Base-by-base conservation (phyloP, 2,888 invertebrate species). In the Drosophila engyochracea region DNA sequence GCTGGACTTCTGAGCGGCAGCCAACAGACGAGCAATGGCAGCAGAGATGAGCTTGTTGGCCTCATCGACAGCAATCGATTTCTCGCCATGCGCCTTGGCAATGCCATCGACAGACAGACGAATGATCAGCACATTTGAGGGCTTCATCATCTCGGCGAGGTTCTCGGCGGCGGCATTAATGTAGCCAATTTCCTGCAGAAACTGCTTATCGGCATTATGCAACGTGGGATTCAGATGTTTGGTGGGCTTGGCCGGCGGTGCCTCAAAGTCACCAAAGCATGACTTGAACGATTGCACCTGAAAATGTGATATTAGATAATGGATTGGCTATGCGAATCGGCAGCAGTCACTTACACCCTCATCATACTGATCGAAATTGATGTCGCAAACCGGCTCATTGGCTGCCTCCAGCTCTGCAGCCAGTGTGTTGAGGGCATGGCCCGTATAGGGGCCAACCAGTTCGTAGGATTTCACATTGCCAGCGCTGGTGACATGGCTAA, bases 351-450 rank as follows among this genome's bases (percentile, higher is more conserved):
- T 94, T 94, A 97, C 96, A 92, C 95, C 95, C 83, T 95, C 94
- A 49, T 95, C 93, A 70, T 95, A 95, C 81, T 96, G 95, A 0
- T 94, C 94, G 22, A 97, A 93, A 76, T 95, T 95, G 72, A 97
- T 94, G 83, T 96, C 95, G 49, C 96, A 94, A 35, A 96, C 93
- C 62, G 95, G 95, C 79, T 95, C 95, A 70, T 94, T 94, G 58
- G 94, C 94, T 75, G 95, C 94, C 12, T 95, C 95, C 85, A 95
- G 95, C 52, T 96, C 89, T 25, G 94, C 94, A 63, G 94, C 93
- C 93, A 94, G 96, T 1, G 95, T 95, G 58, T 95, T 95, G 4
- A 93, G 70, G 0, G 93, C 91, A 22, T 91, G 86, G 4, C 81
- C 83, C 10, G 88, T 80, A 5, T 80, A 76, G 53, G 85, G 76